Conservation (phyloP, 2,113 vertebrate species). For the Cynocephalus volans region DNA sequence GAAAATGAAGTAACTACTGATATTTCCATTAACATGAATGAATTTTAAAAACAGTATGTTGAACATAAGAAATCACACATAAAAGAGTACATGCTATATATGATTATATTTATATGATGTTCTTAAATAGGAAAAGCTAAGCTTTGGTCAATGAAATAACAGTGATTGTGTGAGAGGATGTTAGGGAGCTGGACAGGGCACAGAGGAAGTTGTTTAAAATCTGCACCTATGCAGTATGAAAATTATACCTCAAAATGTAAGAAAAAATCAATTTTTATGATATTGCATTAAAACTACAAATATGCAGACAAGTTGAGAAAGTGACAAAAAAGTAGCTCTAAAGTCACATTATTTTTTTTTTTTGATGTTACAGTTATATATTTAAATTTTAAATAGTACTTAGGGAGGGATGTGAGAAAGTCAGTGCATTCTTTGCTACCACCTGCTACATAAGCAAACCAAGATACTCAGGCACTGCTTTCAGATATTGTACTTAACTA, state of each 20-base stretch:
- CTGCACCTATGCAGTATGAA: background rate
- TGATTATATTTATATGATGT: slow-evolving; percentile 7
- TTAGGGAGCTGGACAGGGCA: background rate
- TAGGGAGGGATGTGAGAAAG: background rate
- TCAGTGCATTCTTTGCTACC: background rate
- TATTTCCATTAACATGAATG: background rate
- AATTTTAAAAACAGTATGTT: background rate
- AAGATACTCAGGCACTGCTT: background rate
- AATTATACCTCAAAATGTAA: background rate
- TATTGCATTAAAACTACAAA: background rate
- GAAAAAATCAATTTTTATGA: background rate
- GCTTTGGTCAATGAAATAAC: background rate
- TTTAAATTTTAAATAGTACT: background rate
- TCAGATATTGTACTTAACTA: background rate
- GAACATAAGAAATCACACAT: background rate
- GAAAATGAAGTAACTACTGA: background rate
- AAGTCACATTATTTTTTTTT: background rate
- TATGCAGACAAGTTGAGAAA: background rate
- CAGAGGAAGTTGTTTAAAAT: slow-evolving; percentile 28
- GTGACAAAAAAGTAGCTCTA: background rate
- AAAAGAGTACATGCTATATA: background rate
- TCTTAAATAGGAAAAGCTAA: background rate
- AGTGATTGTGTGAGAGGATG: too few relatives aligned
- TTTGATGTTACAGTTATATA: background rate
- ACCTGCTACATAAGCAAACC: background rate